These are phyloP conservation scores for Galeruca laticollis DNA, from an alignment of 2,888 invertebrate genomes.

Conservation along the genomic window DNA sequence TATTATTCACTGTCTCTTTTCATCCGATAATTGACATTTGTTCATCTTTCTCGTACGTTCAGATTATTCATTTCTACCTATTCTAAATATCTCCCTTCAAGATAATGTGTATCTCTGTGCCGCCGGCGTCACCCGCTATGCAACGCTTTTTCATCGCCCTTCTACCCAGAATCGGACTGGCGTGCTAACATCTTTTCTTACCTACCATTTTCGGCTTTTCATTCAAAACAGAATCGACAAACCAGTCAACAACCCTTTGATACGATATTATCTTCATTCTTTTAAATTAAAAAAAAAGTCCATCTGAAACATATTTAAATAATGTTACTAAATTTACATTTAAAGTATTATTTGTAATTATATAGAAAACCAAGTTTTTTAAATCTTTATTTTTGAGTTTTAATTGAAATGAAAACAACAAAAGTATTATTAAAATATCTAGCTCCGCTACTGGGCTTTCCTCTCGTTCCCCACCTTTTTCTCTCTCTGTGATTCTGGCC, in stretches of 20 bases:
- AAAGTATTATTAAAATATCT: neutral
- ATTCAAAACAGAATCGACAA: neutral
- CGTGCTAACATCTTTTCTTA: neutral
- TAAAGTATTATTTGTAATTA: too few relatives aligned
- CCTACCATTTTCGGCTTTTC: neutral
- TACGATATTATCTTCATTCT: too few relatives aligned
- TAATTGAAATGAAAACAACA: neutral
- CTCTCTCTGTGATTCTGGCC: conserved; percentile 29
- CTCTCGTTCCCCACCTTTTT: conserved; percentile 35
- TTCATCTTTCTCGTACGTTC: conserved; percentile 58
- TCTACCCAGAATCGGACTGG: conserved; percentile 21
- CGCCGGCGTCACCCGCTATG: conserved; percentile 43
- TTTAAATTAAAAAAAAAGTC: too few relatives aligned
- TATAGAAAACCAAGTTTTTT: too few relatives aligned
- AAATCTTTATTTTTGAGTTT: too few relatives aligned
- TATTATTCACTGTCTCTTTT: conserved; percentile 60
- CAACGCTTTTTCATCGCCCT: conserved; percentile 47
- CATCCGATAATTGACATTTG: conserved; percentile 60
- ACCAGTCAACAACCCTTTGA: neutral
- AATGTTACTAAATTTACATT: too few relatives aligned
- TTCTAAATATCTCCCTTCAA: conserved; percentile 50
- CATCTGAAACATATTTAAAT: too few relatives aligned
- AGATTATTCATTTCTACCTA: conserved; percentile 52
- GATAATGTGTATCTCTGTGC: conserved; percentile 51
- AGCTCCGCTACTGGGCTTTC: conserved; percentile 16